Evolutionary conservation across 53 echinoderm and acorn worm genomes (phyloP).

Genomic region (Echinarachnius parma): DNA sequence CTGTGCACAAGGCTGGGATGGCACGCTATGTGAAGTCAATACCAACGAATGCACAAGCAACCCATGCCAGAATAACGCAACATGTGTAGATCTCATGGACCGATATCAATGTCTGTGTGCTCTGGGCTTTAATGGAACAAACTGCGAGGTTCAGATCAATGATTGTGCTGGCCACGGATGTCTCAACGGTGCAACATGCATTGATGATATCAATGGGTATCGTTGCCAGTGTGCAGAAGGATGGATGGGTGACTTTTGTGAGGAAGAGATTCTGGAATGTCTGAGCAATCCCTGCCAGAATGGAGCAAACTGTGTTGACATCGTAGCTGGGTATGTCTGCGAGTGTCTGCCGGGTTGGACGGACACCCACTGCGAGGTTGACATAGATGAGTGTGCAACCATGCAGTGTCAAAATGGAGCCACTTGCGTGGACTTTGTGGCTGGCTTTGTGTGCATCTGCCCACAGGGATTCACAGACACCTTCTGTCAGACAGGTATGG

Average conservation of each 20-base stretch:
- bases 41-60: constrained; percentile 30
- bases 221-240: constrained; percentile 36
- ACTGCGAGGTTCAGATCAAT: constrained; percentile 26
- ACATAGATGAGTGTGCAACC: constrained; percentile 47
- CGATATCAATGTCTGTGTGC: constrained; percentile 18
- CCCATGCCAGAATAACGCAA: constrained; percentile 41
- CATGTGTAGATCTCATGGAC: constrained; percentile 14
- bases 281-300: constrained; percentile 61
- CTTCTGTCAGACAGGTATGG: constrained; percentile 52
- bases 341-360: constrained; percentile 48
- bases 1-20: constrained; percentile 63
- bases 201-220: constrained; percentile 38
- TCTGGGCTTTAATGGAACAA: constrained; percentile 28
- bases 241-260: constrained; percentile 33
- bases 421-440: constrained; percentile 27
- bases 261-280: constrained; percentile 44
- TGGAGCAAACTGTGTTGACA: constrained; percentile 48
- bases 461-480: constrained; percentile 22
- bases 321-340: constrained; percentile 59
- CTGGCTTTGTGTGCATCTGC: constrained; percentile 40
- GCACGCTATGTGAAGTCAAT: constrained; percentile 55
- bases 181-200: constrained; percentile 30
- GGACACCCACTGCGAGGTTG: constrained; percentile 64
- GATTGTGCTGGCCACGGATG: constrained; percentile 31
- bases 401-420: constrained; percentile 65